Evolutionary conservation across 2,797 vertebrate species (phyloP).

Genomic region (Agapornis canus): DNA sequence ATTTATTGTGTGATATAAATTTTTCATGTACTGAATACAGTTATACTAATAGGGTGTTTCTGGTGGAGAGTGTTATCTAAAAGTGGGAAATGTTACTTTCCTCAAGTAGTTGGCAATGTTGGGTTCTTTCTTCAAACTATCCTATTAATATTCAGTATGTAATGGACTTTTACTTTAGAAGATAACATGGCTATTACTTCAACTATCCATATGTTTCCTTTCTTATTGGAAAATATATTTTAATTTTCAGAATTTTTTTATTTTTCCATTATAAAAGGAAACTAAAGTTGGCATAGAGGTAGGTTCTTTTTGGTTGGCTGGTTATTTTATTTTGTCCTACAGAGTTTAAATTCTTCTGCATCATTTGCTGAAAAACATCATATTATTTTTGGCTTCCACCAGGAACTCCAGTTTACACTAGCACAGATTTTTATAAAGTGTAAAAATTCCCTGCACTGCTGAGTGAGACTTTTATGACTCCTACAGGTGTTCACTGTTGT

Average conservation of each 20-base stretch:
- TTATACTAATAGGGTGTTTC: background rate
- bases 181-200: background rate
- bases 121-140: background rate
- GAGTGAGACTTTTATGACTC: background rate
- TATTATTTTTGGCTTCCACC: background rate
- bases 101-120: background rate
- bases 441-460: background rate
- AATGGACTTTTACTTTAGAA: background rate
- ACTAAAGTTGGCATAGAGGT: background rate
- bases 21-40: background rate
- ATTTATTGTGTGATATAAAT: background rate
- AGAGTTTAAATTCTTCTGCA: background rate
- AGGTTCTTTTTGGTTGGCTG: background rate
- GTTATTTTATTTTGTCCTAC: background rate
- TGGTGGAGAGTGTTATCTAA: background rate
- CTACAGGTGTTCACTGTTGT: background rate
- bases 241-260: background rate
- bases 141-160: background rate
- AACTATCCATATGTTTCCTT: background rate
- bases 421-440: background rate
- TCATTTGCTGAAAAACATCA: background rate
- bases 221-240: background rate
- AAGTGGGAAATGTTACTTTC: background rate
- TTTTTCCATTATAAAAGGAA: background rate
- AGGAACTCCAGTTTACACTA: background rate